Percentiles rank a stretch among this genome's conserved stretches.
Evolutionary conservation across 2,888 invertebrate genomes (phyloP).

Genomic region (Torymus aiolomorphi): DNA sequence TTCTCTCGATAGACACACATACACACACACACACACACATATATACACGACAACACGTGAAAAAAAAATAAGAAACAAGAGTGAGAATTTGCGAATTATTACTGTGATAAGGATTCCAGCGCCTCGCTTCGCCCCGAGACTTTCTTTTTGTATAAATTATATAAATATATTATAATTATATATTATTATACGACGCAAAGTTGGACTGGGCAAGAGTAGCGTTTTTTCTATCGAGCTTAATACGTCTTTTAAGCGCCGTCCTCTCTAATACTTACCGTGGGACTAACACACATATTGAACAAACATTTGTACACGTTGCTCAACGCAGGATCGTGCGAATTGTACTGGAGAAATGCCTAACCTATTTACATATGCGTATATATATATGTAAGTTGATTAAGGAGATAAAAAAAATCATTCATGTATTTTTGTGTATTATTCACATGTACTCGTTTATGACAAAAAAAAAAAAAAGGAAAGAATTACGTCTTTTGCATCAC

Average conservation of each 20-base stretch:
- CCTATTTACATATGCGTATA: constrained; percentile 35
- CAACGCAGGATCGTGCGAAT: neutral
- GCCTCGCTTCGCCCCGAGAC: constrained; percentile 37
- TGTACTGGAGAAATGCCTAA: constrained; percentile 1
- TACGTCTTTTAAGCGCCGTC: constrained; percentile 49
- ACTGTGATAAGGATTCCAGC: constrained; percentile 58
- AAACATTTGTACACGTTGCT: constrained; percentile 2
- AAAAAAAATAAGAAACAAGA: constrained; percentile 1
- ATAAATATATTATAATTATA: constrained; percentile 17
- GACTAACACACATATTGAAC: constrained; percentile 14
- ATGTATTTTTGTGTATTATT: constrained; percentile 51
- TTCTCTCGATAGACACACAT: constrained; percentile 17
- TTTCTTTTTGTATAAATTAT: constrained; percentile 44
- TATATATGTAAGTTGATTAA: constrained; percentile 10
- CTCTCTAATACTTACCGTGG: constrained; percentile 30
- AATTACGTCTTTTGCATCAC: constrained; percentile 40
- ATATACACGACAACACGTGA: too few species aligned
- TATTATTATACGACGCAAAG: constrained; percentile 38
- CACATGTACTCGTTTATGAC: constrained; percentile 26
- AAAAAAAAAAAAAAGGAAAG: constrained; percentile 3
- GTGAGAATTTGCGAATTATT: constrained; percentile 52
- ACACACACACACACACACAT: neutral
- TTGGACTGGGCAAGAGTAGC: constrained; percentile 43
- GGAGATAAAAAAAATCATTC: constrained; percentile 17
- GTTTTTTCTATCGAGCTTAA: constrained; percentile 53